Percentiles rank a stretch among this genome's conserved stretches.
Conservation (phyloP, 2,888 invertebrate species). For the Abscondita cerata region DNA sequence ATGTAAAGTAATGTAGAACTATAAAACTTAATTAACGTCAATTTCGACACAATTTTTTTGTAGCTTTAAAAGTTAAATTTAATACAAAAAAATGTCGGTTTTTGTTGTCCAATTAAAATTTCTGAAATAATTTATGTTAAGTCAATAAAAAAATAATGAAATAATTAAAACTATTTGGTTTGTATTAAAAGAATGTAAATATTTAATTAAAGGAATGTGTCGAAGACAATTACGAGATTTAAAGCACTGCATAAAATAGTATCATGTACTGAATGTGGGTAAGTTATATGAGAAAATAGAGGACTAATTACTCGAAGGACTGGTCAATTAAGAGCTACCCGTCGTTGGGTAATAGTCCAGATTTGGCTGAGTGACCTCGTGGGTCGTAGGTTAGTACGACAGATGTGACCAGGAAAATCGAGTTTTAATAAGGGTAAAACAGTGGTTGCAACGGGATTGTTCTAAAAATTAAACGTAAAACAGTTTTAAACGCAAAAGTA, state of each 20-base stretch:
- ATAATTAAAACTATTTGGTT: too few species aligned
- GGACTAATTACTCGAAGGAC: constrained; percentile 50
- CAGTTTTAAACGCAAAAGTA: constrained; percentile 27
- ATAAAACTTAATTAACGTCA: too few species aligned
- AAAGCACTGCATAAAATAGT: constrained; percentile 43
- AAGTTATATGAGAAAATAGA: constrained; percentile 41
- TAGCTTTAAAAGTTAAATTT: too few species aligned
- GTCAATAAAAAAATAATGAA: too few species aligned
- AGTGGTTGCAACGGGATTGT: constrained; percentile 27
- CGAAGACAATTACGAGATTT: too few species aligned
- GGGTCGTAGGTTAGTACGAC: constrained; percentile 43
- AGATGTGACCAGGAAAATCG: constrained; percentile 39
- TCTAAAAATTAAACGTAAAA: constrained; percentile 32
- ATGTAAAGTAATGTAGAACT: too few species aligned
- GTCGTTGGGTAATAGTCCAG: constrained; percentile 45
- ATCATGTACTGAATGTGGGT: constrained; percentile 42
- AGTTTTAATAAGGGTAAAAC: constrained; percentile 30
- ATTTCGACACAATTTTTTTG: too few species aligned
- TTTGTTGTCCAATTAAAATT: too few species aligned
- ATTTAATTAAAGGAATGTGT: too few species aligned
- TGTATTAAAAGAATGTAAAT: too few species aligned
- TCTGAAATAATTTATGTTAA: too few species aligned
- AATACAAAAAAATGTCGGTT: too few species aligned
- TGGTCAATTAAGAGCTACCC: constrained; percentile 48
- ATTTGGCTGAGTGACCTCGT: constrained; percentile 47